Percentiles rank a stretch among this genome's conserved stretches.
Conservation (phyloP, 2,113 vertebrate genomes). For the Atrichornis clamosus region DNA sequence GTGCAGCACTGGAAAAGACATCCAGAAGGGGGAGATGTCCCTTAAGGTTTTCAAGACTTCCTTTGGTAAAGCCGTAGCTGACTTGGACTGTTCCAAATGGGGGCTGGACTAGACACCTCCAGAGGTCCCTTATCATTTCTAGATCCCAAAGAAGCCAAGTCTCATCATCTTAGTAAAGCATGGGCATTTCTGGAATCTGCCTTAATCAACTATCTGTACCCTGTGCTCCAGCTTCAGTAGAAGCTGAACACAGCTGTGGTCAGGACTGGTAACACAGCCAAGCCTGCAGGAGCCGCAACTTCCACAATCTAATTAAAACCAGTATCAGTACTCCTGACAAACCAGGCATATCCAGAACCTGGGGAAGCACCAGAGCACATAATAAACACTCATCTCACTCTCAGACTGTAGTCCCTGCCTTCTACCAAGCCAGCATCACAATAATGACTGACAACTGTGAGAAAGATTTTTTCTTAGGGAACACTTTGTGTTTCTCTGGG, state of each 20-base stretch:
- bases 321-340: background rate
- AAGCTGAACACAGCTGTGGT: background rate
- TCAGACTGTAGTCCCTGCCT: background rate
- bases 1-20: background rate
- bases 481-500: background rate
- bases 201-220: background rate
- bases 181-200: background rate
- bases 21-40: background rate
- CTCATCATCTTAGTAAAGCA: background rate
- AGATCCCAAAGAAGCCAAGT: background rate
- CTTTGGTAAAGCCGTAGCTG: background rate
- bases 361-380: background rate
- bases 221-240: background rate
- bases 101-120: background rate
- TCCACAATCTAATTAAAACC: background rate
- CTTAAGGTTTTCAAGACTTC: background rate
- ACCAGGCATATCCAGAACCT: background rate
- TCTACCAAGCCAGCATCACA: background rate
- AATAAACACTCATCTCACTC: background rate
- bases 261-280: background rate
- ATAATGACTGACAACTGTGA: background rate
- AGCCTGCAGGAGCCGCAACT: background rate
- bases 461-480: background rate
- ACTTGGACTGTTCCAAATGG: background rate
- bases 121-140: background rate